Conservation (phyloP, 92 coral and sea anemone species). For the Epizoanthus rinbou region DNA sequence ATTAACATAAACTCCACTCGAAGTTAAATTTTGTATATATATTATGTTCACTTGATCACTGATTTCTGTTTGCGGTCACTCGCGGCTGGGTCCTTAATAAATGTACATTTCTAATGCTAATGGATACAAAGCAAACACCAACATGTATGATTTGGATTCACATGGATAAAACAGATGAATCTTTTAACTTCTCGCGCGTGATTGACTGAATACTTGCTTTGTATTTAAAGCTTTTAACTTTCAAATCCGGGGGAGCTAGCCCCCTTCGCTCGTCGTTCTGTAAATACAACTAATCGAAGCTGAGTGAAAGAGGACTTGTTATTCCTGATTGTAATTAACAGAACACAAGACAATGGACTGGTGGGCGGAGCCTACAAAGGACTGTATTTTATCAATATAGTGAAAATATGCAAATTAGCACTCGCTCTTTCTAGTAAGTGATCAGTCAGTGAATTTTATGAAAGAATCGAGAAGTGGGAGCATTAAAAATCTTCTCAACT, state of each 20-base stretch:
- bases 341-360: slow-evolving; percentile 51
- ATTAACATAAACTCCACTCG: neutral
- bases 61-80: slow-evolving; percentile 37
- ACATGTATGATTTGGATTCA: neutral
- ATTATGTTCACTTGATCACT: neutral
- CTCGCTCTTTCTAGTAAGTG: slow-evolving; percentile 21
- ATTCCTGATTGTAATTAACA: slow-evolving; percentile 46
- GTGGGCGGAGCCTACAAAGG: slow-evolving; percentile 56
- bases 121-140: slow-evolving; percentile 2
- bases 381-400: slow-evolving; percentile 40
- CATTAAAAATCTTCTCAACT: slow-evolving; percentile 4
- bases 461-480: neutral
- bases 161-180: neutral
- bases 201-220: slow-evolving; percentile 39
- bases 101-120: slow-evolving; percentile 43
- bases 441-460: slow-evolving; percentile 1
- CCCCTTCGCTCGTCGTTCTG: slow-evolving; percentile 36
- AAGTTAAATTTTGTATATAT: neutral
- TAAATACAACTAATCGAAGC: slow-evolving; percentile 31
- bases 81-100: slow-evolving; percentile 38
- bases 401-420: slow-evolving; percentile 29
- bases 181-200: neutral
- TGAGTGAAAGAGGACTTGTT: slow-evolving; percentile 35
- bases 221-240: slow-evolving; percentile 38
- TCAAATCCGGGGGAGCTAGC: slow-evolving; percentile 39